phyloP scores from a whole-genome alignment of 1,140 invertebrate genomes.

The Temnothorax curvispinosus region DNA sequence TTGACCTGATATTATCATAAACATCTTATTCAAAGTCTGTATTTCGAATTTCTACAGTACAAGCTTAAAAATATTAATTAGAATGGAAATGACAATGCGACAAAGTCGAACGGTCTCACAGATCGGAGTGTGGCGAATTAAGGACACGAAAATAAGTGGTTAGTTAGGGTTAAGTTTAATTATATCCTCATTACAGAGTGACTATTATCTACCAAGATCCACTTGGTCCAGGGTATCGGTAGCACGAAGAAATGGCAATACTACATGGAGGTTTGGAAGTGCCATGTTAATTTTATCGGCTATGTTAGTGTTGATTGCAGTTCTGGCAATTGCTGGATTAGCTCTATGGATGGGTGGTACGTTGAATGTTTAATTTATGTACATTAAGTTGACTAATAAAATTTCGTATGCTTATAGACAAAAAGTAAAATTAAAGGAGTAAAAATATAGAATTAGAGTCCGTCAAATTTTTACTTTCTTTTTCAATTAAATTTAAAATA shows the following conservation, averaged over 20 bases:
- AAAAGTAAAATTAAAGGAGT: neutral
- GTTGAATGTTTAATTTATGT: constrained; percentile 69
- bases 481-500: neutral
- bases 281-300: constrained; percentile 89
- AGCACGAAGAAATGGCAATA: constrained; percentile 76
- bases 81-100: no score
- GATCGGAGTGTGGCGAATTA: no score
- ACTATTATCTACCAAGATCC: constrained; percentile 82
- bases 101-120: no score
- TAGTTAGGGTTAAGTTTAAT: neutral
- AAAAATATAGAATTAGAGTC: neutral
- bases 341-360: constrained; percentile 92
- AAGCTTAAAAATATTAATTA: no score
- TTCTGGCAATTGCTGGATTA: constrained; percentile 90
- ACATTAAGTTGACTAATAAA: neutral
- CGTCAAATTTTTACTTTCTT: neutral
- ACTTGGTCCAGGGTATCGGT: constrained; percentile 81
- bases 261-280: constrained; percentile 87
- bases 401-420: neutral
- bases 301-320: constrained; percentile 89
- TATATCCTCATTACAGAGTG: constrained; percentile 78
- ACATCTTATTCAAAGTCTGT: no score
- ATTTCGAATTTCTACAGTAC: no score
- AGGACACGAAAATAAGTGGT: no score
- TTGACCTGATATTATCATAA: no score